Conservation (phyloP, 2,113 vertebrate species). For the Anhinga anhinga region DNA sequence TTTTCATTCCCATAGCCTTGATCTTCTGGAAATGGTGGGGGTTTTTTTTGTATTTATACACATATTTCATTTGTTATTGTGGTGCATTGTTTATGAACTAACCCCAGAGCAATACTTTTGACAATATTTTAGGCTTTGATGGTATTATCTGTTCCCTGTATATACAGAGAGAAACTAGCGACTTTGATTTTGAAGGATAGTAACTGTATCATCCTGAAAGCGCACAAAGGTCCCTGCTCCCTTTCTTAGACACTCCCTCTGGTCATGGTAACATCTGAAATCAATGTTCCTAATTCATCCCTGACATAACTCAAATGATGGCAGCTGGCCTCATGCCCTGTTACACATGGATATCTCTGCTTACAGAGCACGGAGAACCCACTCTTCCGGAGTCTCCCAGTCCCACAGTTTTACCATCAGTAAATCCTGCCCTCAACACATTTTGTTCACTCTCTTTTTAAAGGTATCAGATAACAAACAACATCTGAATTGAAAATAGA, state of each 20-base stretch:
- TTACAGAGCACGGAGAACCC: not conserved
- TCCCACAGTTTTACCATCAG: not conserved
- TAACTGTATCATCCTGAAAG: not conserved
- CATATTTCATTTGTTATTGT: not conserved
- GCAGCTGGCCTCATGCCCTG: not conserved
- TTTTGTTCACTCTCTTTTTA: not conserved
- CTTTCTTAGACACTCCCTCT: not conserved
- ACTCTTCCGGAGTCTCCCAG: accelerated
- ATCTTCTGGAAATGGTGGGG: not conserved
- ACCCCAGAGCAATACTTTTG: not conserved
- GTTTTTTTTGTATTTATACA: not conserved
- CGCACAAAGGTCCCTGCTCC: not conserved
- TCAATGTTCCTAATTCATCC: not conserved
- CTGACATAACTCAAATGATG: not conserved
- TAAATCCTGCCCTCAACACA: not conserved
- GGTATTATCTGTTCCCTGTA: not conserved
- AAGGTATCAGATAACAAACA: not conserved
- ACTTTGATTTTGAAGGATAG: conserved; percentile 18
- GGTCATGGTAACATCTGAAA: not conserved
- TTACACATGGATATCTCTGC: not conserved
- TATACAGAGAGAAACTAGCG: not conserved
- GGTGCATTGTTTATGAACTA: not conserved
- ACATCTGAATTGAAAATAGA: not conserved
- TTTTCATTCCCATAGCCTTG: not conserved
- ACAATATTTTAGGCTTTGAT: conserved; percentile 3